Evolutionary conservation across 2,113 vertebrate genomes (phyloP).

Genomic region (Tachuris rubrigastra): DNA sequence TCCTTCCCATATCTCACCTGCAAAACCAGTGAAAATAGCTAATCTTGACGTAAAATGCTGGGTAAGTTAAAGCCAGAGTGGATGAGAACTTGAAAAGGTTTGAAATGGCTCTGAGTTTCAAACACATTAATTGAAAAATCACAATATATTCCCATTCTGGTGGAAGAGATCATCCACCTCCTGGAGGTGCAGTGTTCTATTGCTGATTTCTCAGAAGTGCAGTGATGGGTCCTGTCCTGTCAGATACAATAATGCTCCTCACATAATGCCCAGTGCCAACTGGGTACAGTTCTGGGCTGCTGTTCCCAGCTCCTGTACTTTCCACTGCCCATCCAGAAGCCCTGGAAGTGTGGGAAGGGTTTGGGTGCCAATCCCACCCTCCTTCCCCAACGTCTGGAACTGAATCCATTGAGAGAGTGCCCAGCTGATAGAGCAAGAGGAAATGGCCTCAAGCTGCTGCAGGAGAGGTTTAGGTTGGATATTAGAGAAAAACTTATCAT

Average conservation of each 20-base stretch:
- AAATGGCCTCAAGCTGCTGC: background rate
- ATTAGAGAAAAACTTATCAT: background rate
- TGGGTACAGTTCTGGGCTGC: background rate
- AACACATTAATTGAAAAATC: background rate
- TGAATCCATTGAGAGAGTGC: background rate
- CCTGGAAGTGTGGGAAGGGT: background rate
- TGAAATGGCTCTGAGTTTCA: background rate
- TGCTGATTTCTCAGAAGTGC: background rate
- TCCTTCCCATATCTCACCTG: background rate
- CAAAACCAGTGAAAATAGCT: rapidly evolving
- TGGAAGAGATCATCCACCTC: background rate
- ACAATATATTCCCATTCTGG: background rate
- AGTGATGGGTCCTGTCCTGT: background rate
- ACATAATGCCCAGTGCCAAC: background rate
- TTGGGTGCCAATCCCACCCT: background rate
- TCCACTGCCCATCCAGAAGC: background rate
- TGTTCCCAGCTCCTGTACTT: background rate
- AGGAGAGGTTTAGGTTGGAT: too few relatives aligned
- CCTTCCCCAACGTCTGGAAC: background rate
- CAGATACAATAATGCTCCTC: background rate
- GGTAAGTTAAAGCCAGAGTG: background rate
- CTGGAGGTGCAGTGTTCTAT: background rate
- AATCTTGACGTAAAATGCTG: background rate
- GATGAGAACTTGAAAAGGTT: background rate
- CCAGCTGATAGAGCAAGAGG: background rate